Evolutionary conservation across 2,888 invertebrate species (phyloP).

Genomic region (Tromatobia lineatoria): DNA sequence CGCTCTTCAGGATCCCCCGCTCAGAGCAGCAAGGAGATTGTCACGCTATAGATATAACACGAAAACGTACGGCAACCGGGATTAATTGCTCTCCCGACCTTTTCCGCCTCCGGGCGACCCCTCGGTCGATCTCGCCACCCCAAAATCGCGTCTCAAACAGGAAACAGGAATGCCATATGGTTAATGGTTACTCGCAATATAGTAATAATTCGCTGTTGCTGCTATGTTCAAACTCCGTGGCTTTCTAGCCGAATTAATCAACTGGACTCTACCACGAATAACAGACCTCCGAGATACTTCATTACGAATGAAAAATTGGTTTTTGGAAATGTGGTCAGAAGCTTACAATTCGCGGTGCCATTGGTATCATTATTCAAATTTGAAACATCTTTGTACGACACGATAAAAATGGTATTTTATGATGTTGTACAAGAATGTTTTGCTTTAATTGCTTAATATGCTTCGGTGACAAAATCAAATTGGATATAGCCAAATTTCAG

Average conservation of each 20-base stretch:
- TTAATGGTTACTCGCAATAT: slow-evolving; percentile 36
- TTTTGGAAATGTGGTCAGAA: not conserved
- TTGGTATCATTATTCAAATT: too few species aligned
- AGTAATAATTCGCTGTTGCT: slow-evolving; percentile 35
- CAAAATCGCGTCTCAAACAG: slow-evolving; percentile 41
- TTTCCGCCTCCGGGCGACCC: slow-evolving; percentile 37
- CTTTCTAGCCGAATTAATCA: slow-evolving; percentile 47
- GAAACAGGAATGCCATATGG: slow-evolving; percentile 49
- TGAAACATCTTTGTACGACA: too few species aligned
- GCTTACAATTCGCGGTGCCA: not conserved
- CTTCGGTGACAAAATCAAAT: too few species aligned
- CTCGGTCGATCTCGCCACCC: slow-evolving; percentile 12
- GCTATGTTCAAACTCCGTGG: not conserved
- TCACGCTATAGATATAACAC: slow-evolving; percentile 44
- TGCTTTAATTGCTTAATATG: too few species aligned
- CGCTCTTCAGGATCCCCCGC: slow-evolving; percentile 20
- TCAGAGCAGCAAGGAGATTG: slow-evolving; percentile 28
- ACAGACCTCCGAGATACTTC: slow-evolving; percentile 20
- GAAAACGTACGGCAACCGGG: slow-evolving; percentile 47
- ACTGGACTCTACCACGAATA: slow-evolving; percentile 18
- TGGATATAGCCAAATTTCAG: too few species aligned
- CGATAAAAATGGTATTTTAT: too few species aligned
- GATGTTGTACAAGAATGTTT: too few species aligned
- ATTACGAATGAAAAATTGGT: slow-evolving; percentile 36
- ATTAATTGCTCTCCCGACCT: slow-evolving; percentile 65